Conservation (phyloP, 1,140 invertebrate species). For the Drosophila sturtevanti region DNA sequence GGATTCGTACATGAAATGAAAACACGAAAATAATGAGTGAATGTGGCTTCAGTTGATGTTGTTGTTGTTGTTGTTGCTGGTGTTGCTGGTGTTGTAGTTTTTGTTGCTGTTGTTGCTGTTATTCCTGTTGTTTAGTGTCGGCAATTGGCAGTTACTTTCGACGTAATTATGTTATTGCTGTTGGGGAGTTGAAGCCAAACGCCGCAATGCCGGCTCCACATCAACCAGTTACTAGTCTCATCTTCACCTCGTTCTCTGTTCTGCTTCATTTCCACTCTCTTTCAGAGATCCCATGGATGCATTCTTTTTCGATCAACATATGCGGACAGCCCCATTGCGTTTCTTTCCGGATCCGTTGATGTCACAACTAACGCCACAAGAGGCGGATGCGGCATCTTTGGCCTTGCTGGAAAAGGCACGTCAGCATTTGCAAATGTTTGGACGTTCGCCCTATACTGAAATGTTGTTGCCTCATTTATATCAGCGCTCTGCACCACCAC, state of each 20-base stretch:
- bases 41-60: conserved; percentile 52
- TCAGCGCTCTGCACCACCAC: conserved; percentile 69
- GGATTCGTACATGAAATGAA: conserved; percentile 83
- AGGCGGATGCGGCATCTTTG: conserved; percentile 84
- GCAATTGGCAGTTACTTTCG: conserved; percentile 71
- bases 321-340: conserved; percentile 85
- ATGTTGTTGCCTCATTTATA: conserved; percentile 80
- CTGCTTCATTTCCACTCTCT: neutral
- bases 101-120: conserved; percentile 55
- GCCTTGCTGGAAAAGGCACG: conserved; percentile 86
- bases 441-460: conserved; percentile 83
- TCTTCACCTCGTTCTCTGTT: neutral
- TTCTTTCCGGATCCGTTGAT: conserved; percentile 84
- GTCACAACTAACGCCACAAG: conserved; percentile 84
- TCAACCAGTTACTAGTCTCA: conserved; percentile 27
- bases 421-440: conserved; percentile 85
- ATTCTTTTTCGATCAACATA: conserved; percentile 87
- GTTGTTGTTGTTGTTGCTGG: conserved; percentile 44
- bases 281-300: conserved; percentile 87
- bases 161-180: conserved; percentile 67
- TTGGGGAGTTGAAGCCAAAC: conserved; percentile 26
- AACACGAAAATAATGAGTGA: conserved; percentile 82
- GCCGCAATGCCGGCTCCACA: conserved; percentile 25
- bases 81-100: conserved; percentile 46
- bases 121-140: conserved; percentile 68